phyloP scores from a whole-genome alignment of 1,140 invertebrate species.

The Drosophila lacteicornis region DNA sequence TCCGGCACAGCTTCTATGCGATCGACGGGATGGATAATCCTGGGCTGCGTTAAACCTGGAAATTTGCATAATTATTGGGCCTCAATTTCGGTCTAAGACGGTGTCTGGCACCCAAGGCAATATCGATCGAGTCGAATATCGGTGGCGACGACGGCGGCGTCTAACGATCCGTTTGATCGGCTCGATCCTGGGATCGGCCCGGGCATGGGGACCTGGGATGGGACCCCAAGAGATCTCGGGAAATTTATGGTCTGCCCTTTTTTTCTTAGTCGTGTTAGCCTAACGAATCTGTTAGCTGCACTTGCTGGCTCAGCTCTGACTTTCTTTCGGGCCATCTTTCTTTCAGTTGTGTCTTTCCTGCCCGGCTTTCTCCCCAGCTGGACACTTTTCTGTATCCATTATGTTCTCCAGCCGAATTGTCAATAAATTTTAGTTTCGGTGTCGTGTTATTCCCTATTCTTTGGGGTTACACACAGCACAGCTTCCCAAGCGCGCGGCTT shows the following conservation, averaged over 20 bases:
- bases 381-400: slow-evolving; percentile 64
- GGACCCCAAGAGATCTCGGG: slow-evolving; percentile 28
- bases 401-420: slow-evolving; percentile 54
- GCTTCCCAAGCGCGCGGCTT: slow-evolving; percentile 46
- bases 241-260: slow-evolving; percentile 71
- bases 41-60: slow-evolving; percentile 43
- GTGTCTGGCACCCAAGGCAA: slow-evolving; percentile 64
- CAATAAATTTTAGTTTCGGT: slow-evolving; percentile 76
- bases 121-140: slow-evolving; percentile 35
- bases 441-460: slow-evolving; percentile 40
- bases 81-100: slow-evolving; percentile 39
- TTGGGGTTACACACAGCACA: slow-evolving; percentile 31
- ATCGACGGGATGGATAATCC: slow-evolving; percentile 66
- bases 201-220: slow-evolving; percentile 7
- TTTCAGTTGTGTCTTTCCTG: slow-evolving; percentile 22
- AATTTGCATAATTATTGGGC: slow-evolving; percentile 81
- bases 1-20: slow-evolving; percentile 78
- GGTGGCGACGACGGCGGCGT: slow-evolving; percentile 63
- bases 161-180: slow-evolving; percentile 77
- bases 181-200: slow-evolving; percentile 21
- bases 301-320: slow-evolving; percentile 35
- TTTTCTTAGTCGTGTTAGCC: slow-evolving; percentile 40
- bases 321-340: slow-evolving; percentile 43
- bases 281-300: slow-evolving; percentile 47
- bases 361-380: slow-evolving; percentile 68